Evolutionary conservation across 1,140 invertebrate species (phyloP).

Genomic region (Aethina tumida): DNA sequence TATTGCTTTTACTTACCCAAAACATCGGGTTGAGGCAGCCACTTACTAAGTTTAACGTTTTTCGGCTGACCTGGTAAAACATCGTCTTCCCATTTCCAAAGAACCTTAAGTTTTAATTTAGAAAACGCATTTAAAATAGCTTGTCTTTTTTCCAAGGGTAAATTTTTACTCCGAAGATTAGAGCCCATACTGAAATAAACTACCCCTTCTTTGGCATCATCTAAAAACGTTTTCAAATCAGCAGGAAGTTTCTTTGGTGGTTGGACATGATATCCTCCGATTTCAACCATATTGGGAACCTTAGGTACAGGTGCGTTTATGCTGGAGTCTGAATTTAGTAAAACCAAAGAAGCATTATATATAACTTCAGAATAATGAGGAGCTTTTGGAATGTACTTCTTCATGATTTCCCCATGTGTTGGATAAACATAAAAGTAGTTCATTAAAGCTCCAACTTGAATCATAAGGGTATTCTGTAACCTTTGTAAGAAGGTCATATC

Average conservation of each 20-base stretch:
- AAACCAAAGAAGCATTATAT: constrained; percentile 39
- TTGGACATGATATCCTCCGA: constrained; percentile 43
- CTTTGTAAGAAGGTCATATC: constrained; percentile 40
- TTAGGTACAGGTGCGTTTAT: constrained; percentile 42
- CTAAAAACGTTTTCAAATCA: constrained; percentile 48
- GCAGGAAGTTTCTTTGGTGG: constrained; percentile 31
- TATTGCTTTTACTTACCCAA: constrained; percentile 4
- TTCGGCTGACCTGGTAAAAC: constrained; percentile 24
- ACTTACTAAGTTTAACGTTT: constrained; percentile 2
- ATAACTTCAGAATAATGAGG: constrained; percentile 41
- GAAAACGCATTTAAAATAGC: constrained; percentile 40
- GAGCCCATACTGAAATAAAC: constrained; percentile 61
- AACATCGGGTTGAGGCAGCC: constrained; percentile 5
- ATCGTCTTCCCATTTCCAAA: constrained; percentile 54
- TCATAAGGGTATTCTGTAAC: constrained; percentile 29
- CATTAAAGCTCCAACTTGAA: constrained; percentile 10
- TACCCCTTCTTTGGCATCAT: constrained; percentile 46
- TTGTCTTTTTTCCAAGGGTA: constrained; percentile 37
- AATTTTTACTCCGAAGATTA: constrained; percentile 37
- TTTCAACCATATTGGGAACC: constrained; percentile 43
- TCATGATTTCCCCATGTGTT: constrained; percentile 29
- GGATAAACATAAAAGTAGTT: constrained; percentile 21
- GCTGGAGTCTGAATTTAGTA: constrained; percentile 47
- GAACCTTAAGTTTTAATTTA: constrained; percentile 43
- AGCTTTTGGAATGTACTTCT: constrained; percentile 34